Conservation (phyloP, 2,797 vertebrate genomes). For the Oreonectes daqikongensis region DNA sequence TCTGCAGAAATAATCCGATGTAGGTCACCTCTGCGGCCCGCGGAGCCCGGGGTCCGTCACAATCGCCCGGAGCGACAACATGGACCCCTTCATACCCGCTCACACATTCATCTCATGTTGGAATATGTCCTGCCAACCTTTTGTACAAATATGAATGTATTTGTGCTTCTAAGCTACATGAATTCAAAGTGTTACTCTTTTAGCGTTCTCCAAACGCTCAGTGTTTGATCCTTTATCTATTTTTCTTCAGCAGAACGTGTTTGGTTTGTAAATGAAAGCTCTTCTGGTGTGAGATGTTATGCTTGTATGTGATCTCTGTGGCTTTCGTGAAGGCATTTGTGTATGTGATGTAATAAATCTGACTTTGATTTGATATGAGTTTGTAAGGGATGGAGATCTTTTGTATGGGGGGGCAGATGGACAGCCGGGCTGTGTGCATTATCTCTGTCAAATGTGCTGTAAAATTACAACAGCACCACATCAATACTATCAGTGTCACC, state of each 20-base stretch:
- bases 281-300: neutral
- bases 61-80: constrained; percentile 30
- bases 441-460: constrained; percentile 5
- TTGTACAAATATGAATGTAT: neutral
- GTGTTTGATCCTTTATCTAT: neutral
- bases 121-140: no score
- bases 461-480: constrained; percentile 13
- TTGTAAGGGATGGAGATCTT: constrained; percentile 6
- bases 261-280: neutral
- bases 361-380: constrained; percentile 6
- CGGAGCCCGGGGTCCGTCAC: constrained; percentile 62
- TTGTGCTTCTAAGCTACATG: neutral
- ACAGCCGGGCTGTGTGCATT: neutral
- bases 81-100: constrained; percentile 43
- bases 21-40: constrained; percentile 77
- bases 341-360: constrained; percentile 17
- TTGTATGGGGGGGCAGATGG: neutral
- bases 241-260: neutral
- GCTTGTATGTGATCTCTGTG: neutral
- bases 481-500: constrained; percentile 25
- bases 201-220: neutral
- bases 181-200: no score
- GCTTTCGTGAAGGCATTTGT: constrained; percentile 16
- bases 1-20: constrained; percentile 68
- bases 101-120: neutral